These are phyloP conservation scores for Hycleus cichorii DNA, from an alignment of 1,140 invertebrate species.

Conservation along the genomic window DNA sequence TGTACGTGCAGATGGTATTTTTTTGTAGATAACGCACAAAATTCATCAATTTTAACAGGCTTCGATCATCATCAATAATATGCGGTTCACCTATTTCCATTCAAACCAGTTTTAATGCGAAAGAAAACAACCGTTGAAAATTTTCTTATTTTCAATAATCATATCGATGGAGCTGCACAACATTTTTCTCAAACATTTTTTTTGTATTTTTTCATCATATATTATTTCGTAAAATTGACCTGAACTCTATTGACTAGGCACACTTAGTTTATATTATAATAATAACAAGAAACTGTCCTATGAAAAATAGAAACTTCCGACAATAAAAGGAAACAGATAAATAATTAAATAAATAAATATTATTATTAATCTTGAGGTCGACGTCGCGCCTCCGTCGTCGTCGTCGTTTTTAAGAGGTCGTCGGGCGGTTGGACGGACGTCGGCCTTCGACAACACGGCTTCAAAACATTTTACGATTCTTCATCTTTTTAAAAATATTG, in stretches of 20 bases:
- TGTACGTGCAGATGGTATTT: no score
- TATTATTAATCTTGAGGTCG: slow-evolving; percentile 8
- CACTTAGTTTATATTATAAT: slow-evolving; percentile 39
- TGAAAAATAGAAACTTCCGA: slow-evolving; percentile 44
- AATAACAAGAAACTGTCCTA: slow-evolving; percentile 43
- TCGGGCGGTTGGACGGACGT: background rate
- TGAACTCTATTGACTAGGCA: slow-evolving; percentile 44
- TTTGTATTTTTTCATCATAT: slow-evolving; percentile 24
- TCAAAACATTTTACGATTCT: slow-evolving; percentile 20
- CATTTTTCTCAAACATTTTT: slow-evolving; percentile 18
- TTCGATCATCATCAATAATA: no score
- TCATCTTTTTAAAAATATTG: slow-evolving; percentile 40
- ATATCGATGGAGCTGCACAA: slow-evolving; percentile 35
- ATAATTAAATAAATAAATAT: slow-evolving; percentile 26
- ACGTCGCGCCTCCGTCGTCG: background rate
- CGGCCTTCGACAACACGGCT: slow-evolving; percentile 32
- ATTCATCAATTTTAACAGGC: no score
- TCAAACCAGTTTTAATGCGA: no score
- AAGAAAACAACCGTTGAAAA: no score
- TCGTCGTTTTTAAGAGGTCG: no score
- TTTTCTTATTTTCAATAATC: slow-evolving; percentile 10
- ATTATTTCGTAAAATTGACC: slow-evolving; percentile 41
- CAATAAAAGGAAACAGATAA: slow-evolving; percentile 39
- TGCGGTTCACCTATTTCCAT: background rate
- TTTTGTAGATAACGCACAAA: no score